Conservation (phyloP, 1,140 invertebrate genomes). For the Listronotus oregonensis region DNA sequence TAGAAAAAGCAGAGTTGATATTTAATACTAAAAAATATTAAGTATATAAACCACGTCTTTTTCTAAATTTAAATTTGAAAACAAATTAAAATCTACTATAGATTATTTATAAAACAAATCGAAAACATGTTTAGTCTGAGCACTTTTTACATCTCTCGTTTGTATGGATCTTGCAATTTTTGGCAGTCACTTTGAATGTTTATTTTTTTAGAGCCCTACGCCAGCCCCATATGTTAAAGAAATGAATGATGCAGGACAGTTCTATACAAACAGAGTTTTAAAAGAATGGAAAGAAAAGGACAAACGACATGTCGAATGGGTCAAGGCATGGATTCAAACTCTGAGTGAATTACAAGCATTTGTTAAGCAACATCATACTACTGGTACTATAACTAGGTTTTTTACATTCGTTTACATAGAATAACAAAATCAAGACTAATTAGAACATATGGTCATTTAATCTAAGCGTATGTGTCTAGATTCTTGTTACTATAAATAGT, state of each 20-base stretch:
- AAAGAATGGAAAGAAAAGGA: conserved; percentile 97
- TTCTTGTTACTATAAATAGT: neutral
- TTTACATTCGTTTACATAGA: neutral
- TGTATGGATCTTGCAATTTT: too few species aligned
- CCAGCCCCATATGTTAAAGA: conserved; percentile 94
- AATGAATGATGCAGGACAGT: conserved; percentile 96
- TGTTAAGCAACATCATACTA: conserved; percentile 94
- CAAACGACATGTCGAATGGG: conserved; percentile 91
- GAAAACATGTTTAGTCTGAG: too few species aligned
- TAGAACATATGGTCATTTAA: too few species aligned
- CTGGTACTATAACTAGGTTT: conserved; percentile 62
- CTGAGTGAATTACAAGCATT: conserved; percentile 87
- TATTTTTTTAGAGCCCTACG: conserved; percentile 66
- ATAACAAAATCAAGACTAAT: too few species aligned
- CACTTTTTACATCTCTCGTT: too few species aligned
- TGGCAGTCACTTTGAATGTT: too few species aligned
- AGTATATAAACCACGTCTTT: too few species aligned
- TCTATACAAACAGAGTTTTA: conserved; percentile 97
- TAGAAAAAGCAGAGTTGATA: too few species aligned
- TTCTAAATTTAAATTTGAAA: too few species aligned
- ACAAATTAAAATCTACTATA: too few species aligned
- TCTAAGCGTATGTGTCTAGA: conserved; percentile 1
- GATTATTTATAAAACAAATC: too few species aligned
- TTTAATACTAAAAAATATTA: too few species aligned
- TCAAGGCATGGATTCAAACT: conserved; percentile 86